Evolutionary conservation across 53 echinoderm and acorn worm species (phyloP).

Genomic region (Paracentrotus lividus): DNA sequence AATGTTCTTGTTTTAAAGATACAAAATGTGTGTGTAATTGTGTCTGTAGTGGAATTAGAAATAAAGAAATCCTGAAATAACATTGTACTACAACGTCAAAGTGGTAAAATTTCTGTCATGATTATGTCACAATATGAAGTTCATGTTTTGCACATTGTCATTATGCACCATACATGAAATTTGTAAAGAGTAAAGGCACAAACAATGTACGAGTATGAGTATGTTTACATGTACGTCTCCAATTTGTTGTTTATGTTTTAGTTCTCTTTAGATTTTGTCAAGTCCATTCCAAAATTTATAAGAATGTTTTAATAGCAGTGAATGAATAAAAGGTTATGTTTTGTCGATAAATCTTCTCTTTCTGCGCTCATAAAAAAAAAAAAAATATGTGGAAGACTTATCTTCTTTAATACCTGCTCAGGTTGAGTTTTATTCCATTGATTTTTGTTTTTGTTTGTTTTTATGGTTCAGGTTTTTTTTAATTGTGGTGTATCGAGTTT

Average conservation of each 20-base stretch:
- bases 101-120: background rate
- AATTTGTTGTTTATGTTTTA: background rate
- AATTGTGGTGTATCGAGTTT: background rate
- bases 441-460: background rate
- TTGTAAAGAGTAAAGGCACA: background rate
- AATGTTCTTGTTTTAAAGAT: background rate
- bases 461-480: too few relatives aligned
- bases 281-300: background rate
- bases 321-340: background rate
- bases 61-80: background rate
- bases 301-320: background rate
- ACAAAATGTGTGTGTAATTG: background rate
- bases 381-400: background rate
- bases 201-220: background rate
- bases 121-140: background rate
- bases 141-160: background rate
- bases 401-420: background rate
- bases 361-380: background rate
- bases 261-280: background rate
- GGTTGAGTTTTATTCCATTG: background rate
- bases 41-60: background rate
- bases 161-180: background rate
- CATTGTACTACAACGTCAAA: background rate
- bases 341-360: background rate
- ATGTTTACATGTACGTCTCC: background rate